Evolutionary conservation across 2,113 vertebrate species (phyloP), one percentile per base, ranked within the genome.

Genomic region (Leucopsar rothschildi): DNA sequence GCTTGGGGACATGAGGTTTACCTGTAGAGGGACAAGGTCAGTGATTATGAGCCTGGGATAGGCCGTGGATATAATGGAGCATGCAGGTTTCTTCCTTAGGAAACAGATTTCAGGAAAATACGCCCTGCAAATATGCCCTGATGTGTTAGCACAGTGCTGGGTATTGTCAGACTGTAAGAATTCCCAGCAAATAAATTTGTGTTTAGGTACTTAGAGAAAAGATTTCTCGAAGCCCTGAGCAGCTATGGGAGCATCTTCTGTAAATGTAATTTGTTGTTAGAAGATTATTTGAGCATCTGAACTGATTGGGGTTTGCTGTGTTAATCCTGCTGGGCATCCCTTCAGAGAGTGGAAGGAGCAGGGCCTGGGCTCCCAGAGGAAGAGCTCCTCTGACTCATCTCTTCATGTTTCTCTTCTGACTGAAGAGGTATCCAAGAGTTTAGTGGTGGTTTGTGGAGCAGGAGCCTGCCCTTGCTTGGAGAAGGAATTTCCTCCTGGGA

Each of bases 211-310:
- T 45, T 45, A 5, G 20, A 57, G 60, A 53, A 73, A 78, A 47
- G 25, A 37, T 85, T 78, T 82, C 52, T 70, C 0, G 0, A n/a
- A 56, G 29, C 0, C 0, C 52, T 82, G 37, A 60, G 45, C 20
- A n/a, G 29, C 39, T 47, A 3, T 29, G 42, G 63, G 29, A 75
- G 7, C 31, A 15, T 69, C 37, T 69, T 70, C 80, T 56, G 45
- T 81, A 4, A 33, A 71, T 45, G 27, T 19, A 63, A 79, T 83
- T 90, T 33, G 61, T 96, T 94, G 61, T 65, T 81, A 77, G 81
- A 24, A 95, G 92, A 86, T 73, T 88, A 87, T 86, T 92, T 79
- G 66, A 95, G 83, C 78, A 84, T 79, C 79, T 86, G 76, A 45
- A 77, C 44, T 83, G 39, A 37, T 35, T 69, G 65, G 19, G 28